Base-by-base conservation (phyloP, 2,888 invertebrate species). In the Drosophila anomalata region DNA sequence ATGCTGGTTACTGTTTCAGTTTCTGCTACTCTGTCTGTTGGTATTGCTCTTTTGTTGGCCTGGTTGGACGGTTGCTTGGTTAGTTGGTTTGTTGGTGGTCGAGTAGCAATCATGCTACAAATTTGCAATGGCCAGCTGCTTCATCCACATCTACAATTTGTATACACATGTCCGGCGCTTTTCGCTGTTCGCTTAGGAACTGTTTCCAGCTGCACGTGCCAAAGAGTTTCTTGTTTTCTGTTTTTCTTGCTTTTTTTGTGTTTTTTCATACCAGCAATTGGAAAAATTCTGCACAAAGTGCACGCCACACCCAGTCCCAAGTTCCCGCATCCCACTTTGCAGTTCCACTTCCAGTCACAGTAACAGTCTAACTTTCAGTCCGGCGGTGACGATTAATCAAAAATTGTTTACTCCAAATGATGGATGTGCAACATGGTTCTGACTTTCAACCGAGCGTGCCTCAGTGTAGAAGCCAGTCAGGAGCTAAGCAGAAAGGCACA, bases 361-460 rank as follows among this genome's bases (percentile, higher is more conserved):
- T 11, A 11, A 46, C 12, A n/a, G 39, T 22, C 29, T 44, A 22
- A 54, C 59, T 53, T 48, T 68, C 29, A 47, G 67, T 71, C 51
- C 75, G 68, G 61, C 70, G 78, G 56, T 54, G 75, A 79, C 81
- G 84, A 87, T 87, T 87, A 86, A 89, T 89, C 87, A 89, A 84
- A 89, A 88, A 87, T 82, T 85, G 78, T 87, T 88, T 88, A 79
- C 88, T 83, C 75, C 78, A 87, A 84, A 84, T 87, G 87, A 89
- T 87, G 84, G 87, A 89, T 89, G 89, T 84, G 81, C 78, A 76
- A 87, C 84, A 87, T 79, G 76, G 78, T 72, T 85, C 76, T 78
- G 79, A 84, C 85, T 77, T 80, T 75, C 76, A 78, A 74, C 78
- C 73, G 72, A 65, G 75, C 67, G 61, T 71, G 48, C 60, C 81